These are phyloP conservation scores for Battus philenor DNA, from an alignment of 1,140 invertebrate genomes.

Conservation along the genomic window DNA sequence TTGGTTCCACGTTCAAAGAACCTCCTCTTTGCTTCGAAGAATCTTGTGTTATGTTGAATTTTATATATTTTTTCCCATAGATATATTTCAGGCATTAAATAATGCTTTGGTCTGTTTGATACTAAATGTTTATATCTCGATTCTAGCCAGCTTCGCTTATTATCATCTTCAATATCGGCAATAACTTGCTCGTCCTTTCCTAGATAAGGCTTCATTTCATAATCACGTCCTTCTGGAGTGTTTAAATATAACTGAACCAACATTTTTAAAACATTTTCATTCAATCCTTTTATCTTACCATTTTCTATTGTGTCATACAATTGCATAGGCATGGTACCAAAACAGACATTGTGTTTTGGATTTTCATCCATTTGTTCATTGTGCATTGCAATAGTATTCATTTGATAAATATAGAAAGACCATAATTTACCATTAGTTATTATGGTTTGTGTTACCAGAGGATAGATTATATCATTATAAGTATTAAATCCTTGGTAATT, in stretches of 20 bases:
- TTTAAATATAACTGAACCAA: slow-evolving; percentile 87
- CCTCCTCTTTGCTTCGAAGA: slow-evolving; percentile 80
- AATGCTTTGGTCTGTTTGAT: slow-evolving; percentile 79
- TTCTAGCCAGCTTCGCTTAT: slow-evolving; percentile 82
- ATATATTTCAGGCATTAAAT: slow-evolving; percentile 80
- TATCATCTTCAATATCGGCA: slow-evolving; percentile 81
- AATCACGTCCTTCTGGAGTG: slow-evolving; percentile 78
- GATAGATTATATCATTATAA: slow-evolving; percentile 91
- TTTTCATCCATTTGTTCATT: slow-evolving; percentile 79
- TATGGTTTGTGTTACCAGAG: slow-evolving; percentile 88
- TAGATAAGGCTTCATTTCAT: slow-evolving; percentile 86
- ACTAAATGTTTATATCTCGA: slow-evolving; percentile 81
- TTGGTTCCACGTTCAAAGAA: slow-evolving; percentile 80
- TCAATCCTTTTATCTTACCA: slow-evolving; percentile 85
- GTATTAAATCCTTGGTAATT: slow-evolving; percentile 92
- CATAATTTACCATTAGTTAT: slow-evolving; percentile 90
- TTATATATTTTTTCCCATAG: slow-evolving; percentile 88
- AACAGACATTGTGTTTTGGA: slow-evolving; percentile 87
- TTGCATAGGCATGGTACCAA: slow-evolving; percentile 82
- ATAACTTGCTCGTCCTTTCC: slow-evolving; percentile 76
- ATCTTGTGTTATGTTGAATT: slow-evolving; percentile 80
- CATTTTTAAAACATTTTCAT: slow-evolving; percentile 86
- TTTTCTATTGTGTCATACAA: slow-evolving; percentile 86
- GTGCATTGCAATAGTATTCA: slow-evolving; percentile 88
- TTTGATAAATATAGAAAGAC: slow-evolving; percentile 91